These are phyloP conservation scores for Solea senegalensis DNA, from an alignment of 2,113 vertebrate species.

Conservation along the genomic window DNA sequence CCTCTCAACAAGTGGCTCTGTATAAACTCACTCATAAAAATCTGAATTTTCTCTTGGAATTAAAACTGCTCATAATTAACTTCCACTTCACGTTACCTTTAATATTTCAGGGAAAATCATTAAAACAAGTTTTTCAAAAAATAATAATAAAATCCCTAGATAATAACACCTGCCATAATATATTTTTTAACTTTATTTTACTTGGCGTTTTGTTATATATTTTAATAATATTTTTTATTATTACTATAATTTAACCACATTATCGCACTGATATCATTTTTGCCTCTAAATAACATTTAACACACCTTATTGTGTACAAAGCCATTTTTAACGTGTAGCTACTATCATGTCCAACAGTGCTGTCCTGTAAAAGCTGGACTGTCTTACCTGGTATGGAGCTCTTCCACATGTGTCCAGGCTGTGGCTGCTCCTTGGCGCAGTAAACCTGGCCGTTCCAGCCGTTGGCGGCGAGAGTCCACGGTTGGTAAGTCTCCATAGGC, in stretches of 20 bases:
- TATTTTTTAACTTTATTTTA: no score
- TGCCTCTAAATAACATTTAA: conserved; percentile 15
- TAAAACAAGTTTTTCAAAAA: no score
- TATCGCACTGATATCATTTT: background rate
- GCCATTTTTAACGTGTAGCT: background rate
- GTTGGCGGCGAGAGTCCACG: conserved; percentile 92
- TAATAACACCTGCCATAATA: no score
- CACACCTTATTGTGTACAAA: background rate
- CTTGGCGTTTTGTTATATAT: no score
- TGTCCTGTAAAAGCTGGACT: conserved; percentile 10
- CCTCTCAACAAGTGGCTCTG: conserved; percentile 23
- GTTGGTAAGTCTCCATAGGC: conserved; percentile 96
- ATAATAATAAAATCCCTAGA: no score
- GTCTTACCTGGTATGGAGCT: conserved; percentile 90
- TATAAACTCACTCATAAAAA: background rate
- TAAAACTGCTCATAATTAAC: no score
- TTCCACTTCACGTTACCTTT: no score
- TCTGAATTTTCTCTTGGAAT: background rate
- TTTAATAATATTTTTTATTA: background rate
- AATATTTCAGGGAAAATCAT: no score
- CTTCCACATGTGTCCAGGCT: conserved; percentile 96
- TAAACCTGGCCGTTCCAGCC: conserved; percentile 98
- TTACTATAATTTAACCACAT: background rate
- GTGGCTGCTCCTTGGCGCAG: conserved; percentile 96
- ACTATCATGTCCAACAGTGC: conserved; percentile 11